Base-by-base conservation (phyloP, 2,797 vertebrate species). In the Poliocrania exsul region DNA sequence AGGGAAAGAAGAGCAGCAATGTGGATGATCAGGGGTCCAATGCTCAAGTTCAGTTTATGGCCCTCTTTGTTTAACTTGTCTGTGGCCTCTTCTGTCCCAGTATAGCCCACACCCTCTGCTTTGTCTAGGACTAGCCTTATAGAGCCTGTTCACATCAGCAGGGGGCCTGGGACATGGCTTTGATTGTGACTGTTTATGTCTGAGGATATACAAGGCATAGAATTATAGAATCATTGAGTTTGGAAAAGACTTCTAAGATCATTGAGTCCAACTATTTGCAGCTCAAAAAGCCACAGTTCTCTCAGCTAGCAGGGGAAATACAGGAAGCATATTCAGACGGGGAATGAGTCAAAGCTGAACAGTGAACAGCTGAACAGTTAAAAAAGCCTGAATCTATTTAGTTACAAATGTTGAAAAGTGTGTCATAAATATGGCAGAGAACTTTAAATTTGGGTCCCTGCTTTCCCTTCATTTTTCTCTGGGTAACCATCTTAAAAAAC, bases 11-110 rank as follows among this genome's bases (percentile, higher is more conserved):
- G 6, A 47, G 29, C 56, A 73, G 19, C 11, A 28, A 16, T 3
- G 11, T 16, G 0, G 0, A 29, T 23, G 10, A 28, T 16, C 21
- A 11, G 29, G 10, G 7, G 3, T 50, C 23, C 11, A 31, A 1
- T 5, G 47, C 13, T 56, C 25, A 46, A 1, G 0, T 37, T 69
- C 0, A 0, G 4, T 49, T 79, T 69, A 29, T 16, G 11, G 10
- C 5, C 5, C 50, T 54, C 64, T 72, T n/a, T 44, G 33, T 70
- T 66, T 53, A 74, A 54, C 10, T 57, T 40, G 11, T 16, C 1
- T 2, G 5, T 17, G 11, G 19, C 4, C 8, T 14, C 26, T 31
- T 58, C 44, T 49, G 47, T 44, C 12, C 51, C 8, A 25, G 38
- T 21, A 44, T n/a, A 11, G 19, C 16, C 49, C 12, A 24, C 1